Base-by-base conservation (phyloP, 2,113 vertebrate species). In the Percopsis transmontana region DNA sequence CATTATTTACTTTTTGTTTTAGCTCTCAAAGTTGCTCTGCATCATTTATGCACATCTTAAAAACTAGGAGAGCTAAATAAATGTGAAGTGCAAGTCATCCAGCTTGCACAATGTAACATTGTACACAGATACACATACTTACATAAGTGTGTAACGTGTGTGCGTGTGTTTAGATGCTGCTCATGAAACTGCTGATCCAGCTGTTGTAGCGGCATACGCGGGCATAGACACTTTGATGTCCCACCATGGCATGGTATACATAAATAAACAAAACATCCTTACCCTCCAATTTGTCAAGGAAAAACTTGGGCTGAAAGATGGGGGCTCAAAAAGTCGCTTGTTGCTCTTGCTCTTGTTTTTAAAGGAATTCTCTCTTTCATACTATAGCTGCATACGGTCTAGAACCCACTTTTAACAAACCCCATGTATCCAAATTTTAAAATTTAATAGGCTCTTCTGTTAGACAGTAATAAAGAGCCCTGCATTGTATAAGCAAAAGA, bases 161-260 rank as follows among this genome's bases (percentile, higher is more conserved):
- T 18, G n/a, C 15, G n/a, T 7, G 27, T 18, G 18, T 68, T 87
- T 42, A 93, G 76, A 92, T 86, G 77, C 52, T 70, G 5, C 76
- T 11, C 0, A 93, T 91, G 24, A 87, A 80, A 1, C 0, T 20
- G 15, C 54, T 0, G 76, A 94, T 92, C 93, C 93, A 94, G 84
- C 84, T 77, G 76, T 89, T 81, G 21, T 85, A 94, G 74, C 87
- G 91, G 79, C 91, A 93, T 16, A 93, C 90, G 5, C 89, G 92
- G 54, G 89, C 88, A 57, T 93, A 94, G 50, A 94, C 90, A 0
- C 92, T 92, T 0, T 93, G 92, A 11, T 90, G 87, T 65, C 87
- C 90, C 52, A 2, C 18, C 81, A 76, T 70, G 1, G 92, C 93
- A 10, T 93, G 94, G 24, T 93, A 33, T 7, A 4, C 27, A 33